Evolutionary conservation across 2,797 vertebrate genomes (phyloP), one percentile per base, ranked within the genome.

Genomic region (Fistularia commersonii): DNA sequence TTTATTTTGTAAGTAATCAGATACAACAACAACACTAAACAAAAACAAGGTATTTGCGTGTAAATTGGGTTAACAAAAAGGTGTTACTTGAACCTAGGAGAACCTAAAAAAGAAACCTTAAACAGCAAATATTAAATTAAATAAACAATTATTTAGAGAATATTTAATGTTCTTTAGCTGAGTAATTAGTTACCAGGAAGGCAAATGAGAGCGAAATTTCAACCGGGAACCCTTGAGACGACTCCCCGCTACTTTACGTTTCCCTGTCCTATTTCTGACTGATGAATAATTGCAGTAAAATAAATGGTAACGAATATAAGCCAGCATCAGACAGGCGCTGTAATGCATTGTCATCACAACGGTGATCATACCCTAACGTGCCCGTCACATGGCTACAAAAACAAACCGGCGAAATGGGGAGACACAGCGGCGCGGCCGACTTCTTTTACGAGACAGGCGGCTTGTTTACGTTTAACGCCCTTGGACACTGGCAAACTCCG

Each of bases 1-100:
- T 90, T 91, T 91, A 89, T 89, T 88, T 69, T 80, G 51, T 72
- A 72, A n/a, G 39, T 70, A 62, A 9, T 62, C 66, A 82, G 66
- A 54, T 77, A 86, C 64, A 76, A 75, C 60, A 80, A 32, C 37
- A n/a, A 48, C 15, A 48, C 6, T 13, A 11, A 45, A 13, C 31
- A 32, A 13, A 46, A 35, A 8, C 4, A 15, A 23, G 11, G 12
- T 3, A 4, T 37, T 14, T 37, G 9, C 32, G 13, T 8, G 23
- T 49, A 13, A 13, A 12, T 31, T 11, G 8, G 14, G 8, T 41
- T 50, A 23, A 23, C 23, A 23, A 23, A 23, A 23, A 23, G 23
- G 23, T 23, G 35, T 36, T 54, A 66, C 63, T 68, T 73, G 77
- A 79, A 67, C 71, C 2, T 40, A 52, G 44, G 39, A 31, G 11